Conservation (phyloP, 2,888 invertebrate genomes). For the Ophonus ardosiacus region DNA sequence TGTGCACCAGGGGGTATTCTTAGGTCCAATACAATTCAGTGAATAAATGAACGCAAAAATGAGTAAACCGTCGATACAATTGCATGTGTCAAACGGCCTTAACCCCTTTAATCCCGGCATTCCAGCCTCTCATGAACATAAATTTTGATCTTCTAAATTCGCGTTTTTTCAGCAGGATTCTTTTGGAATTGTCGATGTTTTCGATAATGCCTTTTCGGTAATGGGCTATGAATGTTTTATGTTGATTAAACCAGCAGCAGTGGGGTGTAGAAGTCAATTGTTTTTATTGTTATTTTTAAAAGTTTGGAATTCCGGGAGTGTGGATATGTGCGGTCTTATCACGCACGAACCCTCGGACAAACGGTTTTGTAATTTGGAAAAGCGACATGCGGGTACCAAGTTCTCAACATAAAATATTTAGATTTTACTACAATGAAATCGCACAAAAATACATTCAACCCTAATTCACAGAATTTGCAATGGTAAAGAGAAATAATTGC, state of each 20-base stretch:
- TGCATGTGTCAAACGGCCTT: not conserved
- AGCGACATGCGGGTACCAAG: conserved; percentile 56
- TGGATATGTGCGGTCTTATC: conserved; percentile 26
- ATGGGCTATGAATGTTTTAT: conserved; percentile 49
- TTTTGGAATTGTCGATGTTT: conserved; percentile 39
- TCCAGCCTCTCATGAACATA: conserved; percentile 27
- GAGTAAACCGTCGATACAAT: not conserved
- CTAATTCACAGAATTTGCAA: not conserved
- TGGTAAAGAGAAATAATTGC: not conserved
- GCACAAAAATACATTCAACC: not conserved
- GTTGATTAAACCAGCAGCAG: conserved; percentile 44
- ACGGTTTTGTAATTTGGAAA: conserved; percentile 41
- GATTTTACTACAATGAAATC: conserved; percentile 38
- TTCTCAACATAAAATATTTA: conserved; percentile 50
- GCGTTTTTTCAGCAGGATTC: conserved; percentile 39
- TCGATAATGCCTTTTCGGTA: conserved; percentile 47
- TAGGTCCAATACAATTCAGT: not conserved
- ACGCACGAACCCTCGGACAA: not conserved
- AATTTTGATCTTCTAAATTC: conserved; percentile 52
- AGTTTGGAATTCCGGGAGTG: conserved; percentile 18
- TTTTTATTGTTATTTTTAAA: conserved; percentile 38
- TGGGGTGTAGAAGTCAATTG: conserved; percentile 26
- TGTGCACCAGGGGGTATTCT: not conserved
- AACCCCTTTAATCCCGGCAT: conserved; percentile 29
- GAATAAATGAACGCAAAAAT: not conserved